Percentiles rank a stretch among this genome's conserved stretches.
Evolutionary conservation across 2,113 vertebrate genomes (phyloP).

Genomic region (Bostrychus sinensis): DNA sequence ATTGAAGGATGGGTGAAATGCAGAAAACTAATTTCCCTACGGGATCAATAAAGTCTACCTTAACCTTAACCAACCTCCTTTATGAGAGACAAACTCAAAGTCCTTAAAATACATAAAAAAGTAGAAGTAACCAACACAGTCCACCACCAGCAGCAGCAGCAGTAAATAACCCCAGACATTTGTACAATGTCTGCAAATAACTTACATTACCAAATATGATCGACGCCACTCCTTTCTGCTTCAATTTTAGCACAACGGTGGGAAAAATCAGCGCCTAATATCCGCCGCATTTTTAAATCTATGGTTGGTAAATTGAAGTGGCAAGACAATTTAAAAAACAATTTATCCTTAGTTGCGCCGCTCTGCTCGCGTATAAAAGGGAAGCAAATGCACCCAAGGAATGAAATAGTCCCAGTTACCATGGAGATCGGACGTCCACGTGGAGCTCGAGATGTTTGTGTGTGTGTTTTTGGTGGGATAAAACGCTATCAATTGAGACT

Average conservation of each 20-base stretch:
- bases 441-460: constrained; percentile 29
- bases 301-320: constrained; percentile 74
- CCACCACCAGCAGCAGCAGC: not conserved
- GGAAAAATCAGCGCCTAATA: constrained; percentile 63
- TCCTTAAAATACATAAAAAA: not conserved
- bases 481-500: constrained; percentile 58
- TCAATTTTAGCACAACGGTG: constrained; percentile 47
- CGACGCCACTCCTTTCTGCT: constrained; percentile 40
- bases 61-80: no score
- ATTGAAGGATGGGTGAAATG: no score
- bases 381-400: constrained; percentile 64
- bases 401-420: constrained; percentile 67
- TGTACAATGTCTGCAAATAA: constrained; percentile 12
- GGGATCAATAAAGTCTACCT: no score
- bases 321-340: constrained; percentile 78
- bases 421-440: constrained; percentile 64
- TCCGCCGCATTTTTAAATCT: constrained; percentile 67
- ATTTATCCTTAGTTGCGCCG: constrained; percentile 74
- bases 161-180: not conserved
- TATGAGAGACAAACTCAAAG: no score
- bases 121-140: constrained; percentile 4
- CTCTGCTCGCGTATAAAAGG: constrained; percentile 59
- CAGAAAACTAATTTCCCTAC: no score
- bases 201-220: constrained; percentile 34
- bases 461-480: constrained; percentile 34